A percentile compares a stretch with the other conserved stretches of the same genome.
Evolutionary conservation across 2,888 invertebrate genomes (phyloP).

Genomic region (Boloria selene): DNA sequence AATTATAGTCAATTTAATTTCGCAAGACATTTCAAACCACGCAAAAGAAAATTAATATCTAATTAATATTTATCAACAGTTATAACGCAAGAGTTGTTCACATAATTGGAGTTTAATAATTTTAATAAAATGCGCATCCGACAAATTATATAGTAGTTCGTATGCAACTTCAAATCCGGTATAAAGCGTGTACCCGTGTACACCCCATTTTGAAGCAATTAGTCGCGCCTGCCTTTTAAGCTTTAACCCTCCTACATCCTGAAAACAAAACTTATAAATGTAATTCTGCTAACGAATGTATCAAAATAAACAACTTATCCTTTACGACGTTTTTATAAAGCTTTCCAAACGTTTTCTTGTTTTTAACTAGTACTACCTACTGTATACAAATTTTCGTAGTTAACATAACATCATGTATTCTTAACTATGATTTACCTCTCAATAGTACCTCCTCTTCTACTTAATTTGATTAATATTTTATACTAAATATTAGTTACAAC

Average conservation of each 20-base stretch:
- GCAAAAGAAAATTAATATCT: constrained; percentile 14
- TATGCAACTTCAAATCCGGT: constrained; percentile 41
- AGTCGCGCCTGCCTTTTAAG: constrained; percentile 43
- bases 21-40: too few relatives aligned
- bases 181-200: constrained; percentile 37
- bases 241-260: constrained; percentile 28
- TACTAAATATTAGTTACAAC: too few relatives aligned
- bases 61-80: constrained; percentile 13
- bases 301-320: not conserved
- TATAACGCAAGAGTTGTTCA: constrained; percentile 8
- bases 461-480: too few relatives aligned
- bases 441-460: too few relatives aligned
- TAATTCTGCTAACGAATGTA: constrained; percentile 10
- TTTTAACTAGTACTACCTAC: too few relatives aligned
- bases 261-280: constrained; percentile 23
- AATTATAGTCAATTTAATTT: too few relatives aligned
- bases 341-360: too few relatives aligned
- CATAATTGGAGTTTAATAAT: constrained; percentile 17
- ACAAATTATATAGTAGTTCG: constrained; percentile 43
- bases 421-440: too few relatives aligned
- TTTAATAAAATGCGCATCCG: constrained; percentile 23
- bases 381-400: too few relatives aligned
- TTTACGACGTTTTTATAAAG: too few relatives aligned
- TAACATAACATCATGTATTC: too few relatives aligned
- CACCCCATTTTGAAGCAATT: constrained; percentile 54